Conservation (phyloP, 2,888 invertebrate genomes). For the Lysandra coridon region DNA sequence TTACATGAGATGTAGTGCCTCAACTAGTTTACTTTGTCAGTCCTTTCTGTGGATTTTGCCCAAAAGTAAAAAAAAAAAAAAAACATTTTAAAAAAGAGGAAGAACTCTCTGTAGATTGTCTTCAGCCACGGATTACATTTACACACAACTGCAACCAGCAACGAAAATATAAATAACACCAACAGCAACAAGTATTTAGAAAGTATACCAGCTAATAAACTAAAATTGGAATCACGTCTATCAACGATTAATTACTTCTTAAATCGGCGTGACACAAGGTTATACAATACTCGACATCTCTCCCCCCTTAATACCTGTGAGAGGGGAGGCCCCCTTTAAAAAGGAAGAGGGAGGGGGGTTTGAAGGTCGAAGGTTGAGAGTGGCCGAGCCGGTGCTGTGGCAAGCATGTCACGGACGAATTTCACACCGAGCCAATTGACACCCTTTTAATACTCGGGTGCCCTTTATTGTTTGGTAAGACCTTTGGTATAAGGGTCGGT, state of each 20-base stretch:
- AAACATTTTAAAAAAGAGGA: too few species aligned
- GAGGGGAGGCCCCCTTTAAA: neutral
- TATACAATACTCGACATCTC: slow-evolving; percentile 6
- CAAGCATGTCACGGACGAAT: slow-evolving; percentile 17
- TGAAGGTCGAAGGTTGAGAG: slow-evolving; percentile 6
- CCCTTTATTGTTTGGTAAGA: neutral
- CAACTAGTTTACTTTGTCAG: too few species aligned
- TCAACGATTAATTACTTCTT: neutral
- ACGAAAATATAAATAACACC: neutral
- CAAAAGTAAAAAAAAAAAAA: too few species aligned
- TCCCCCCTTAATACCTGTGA: neutral
- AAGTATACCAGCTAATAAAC: neutral
- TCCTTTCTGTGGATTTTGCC: too few species aligned
- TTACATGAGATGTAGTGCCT: too few species aligned
- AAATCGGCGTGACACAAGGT: slow-evolving; percentile 2
- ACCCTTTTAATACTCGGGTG: neutral
- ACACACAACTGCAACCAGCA: neutral
- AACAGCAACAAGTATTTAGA: neutral
- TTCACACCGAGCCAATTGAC: neutral
- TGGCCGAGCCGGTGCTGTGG: neutral
- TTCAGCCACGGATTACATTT: too few species aligned
- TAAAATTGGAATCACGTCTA: slow-evolving; percentile 10
- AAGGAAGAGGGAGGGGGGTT: neutral
- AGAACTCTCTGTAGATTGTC: too few species aligned
- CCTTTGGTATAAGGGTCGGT: too few species aligned